These are phyloP conservation scores for Heterodera schachtii DNA, from an alignment of 1,140 invertebrate species.

Conservation along the genomic window DNA sequence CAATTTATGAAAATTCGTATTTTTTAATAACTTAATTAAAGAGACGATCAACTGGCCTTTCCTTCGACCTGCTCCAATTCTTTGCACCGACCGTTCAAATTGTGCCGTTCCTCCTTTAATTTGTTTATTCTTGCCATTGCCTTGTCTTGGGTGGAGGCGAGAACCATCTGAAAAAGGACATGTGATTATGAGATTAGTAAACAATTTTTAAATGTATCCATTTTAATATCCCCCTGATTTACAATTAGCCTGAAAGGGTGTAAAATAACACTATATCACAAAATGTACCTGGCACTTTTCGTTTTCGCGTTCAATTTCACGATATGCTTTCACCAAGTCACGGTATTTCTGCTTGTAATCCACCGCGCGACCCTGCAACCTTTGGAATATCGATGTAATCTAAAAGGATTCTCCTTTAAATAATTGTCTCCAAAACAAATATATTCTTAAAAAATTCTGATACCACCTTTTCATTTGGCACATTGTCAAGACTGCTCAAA, in stretches of 20 bases:
- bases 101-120: slow-evolving; percentile 46
- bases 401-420: slow-evolving; percentile 1
- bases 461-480: slow-evolving; percentile 34
- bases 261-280: neutral
- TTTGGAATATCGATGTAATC: slow-evolving; percentile 41
- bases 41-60: slow-evolving; percentile 2
- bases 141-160: slow-evolving; percentile 55
- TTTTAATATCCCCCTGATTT: too few species aligned
- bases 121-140: slow-evolving; percentile 48
- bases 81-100: slow-evolving; percentile 28
- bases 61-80: slow-evolving; percentile 31
- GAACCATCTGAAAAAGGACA: slow-evolving; percentile 40
- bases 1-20: too few species aligned
- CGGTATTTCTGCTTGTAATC: slow-evolving; percentile 56
- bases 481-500: slow-evolving; percentile 34
- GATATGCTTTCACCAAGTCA: slow-evolving; percentile 47
- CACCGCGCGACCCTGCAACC: slow-evolving; percentile 35
- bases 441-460: neutral
- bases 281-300: slow-evolving; percentile 53
- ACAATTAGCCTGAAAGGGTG: neutral
- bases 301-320: slow-evolving; percentile 51
- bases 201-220: too few species aligned
- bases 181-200: too few species aligned
- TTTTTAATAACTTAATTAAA: too few species aligned
- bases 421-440: neutral